Evolutionary conservation across 1,140 invertebrate genomes (phyloP), one percentile per base, ranked within the genome.

Genomic region (Hylyphantes graminicola): DNA sequence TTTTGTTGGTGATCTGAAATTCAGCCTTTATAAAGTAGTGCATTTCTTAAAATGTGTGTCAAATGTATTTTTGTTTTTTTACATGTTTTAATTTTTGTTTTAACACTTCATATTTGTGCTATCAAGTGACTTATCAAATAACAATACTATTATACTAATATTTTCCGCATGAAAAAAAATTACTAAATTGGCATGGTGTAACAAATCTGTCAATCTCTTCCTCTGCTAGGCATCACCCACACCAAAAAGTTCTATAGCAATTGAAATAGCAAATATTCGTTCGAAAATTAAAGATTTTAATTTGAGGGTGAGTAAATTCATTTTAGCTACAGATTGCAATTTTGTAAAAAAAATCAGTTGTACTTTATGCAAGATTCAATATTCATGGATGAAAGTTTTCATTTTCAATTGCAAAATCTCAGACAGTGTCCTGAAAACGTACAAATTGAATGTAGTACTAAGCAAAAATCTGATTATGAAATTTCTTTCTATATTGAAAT

Each of bases 211-310:
- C 72, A 53, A 17, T 70, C 17, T 74, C 73, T 82, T 68, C 68
- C 48, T 68, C 61, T 78, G 82, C 61, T 72, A 85, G 82, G 82
- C 55, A 11, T 53, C 48, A 15, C 50, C 50, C 13, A 67, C 59
- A n/a, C 78, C 74, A 21, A n/a, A 54, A 15, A 54, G 64, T 50
- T 74, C 85, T 51, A 55, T 85, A 48, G 70, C 72, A 50, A 57
- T 12, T 85, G 80, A 86, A 78, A 86, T 86, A 59, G 85, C 85
- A 12, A 59, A 59, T 76, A 83, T 74, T 64, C 80, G 85, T 73
- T 83, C 85, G 83, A 85, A 86, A 70, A 86, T 86, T 79, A 80
- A 84, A 85, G 73, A 85, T 73, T 85, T 82, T 59, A 17, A 85
- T 67, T 73, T 85, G 65, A 85, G 70, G 61, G 85, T 86, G 77